Evolutionary conservation across 1,140 invertebrate genomes (phyloP), one percentile per base, ranked within the genome.

Genomic region (Vanessa tameamea): DNA sequence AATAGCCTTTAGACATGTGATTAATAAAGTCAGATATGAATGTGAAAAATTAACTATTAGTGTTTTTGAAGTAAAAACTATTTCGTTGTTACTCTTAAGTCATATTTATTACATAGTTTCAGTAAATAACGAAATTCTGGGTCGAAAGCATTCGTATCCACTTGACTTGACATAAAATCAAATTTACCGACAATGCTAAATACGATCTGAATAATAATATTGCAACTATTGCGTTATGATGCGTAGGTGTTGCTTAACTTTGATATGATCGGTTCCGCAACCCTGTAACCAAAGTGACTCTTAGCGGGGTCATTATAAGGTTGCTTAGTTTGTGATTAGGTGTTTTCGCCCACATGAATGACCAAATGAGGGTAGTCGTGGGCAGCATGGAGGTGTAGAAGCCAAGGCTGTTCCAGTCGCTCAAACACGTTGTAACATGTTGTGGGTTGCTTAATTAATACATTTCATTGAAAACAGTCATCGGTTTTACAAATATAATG

Each of bases 291-390:
- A 89, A 88, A 86, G 73, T 86, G 80, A 89, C 79, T 84, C 83
- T 90, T 86, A 89, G 79, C 78, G 72, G 83, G 85, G 85, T 87
- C 89, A 86, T 88, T 87, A 87, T 90, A 90, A 89, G 85, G 87
- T 88, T 91, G 86, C 82, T 90, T 85, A 85, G 85, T 13, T 76
- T 78, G 78, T 78, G 86, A 88, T 91, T 90, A 89, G 89, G 80
- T 78, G 78, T 84, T 80, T 82, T 84, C 84, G 85, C 90, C 90
- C 81, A 92, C 90, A 78, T 74, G 75, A 82, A 84, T 91, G 88
- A 91, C 91, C 91, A 92, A 92, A 91, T 91, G 89, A 89, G 89
- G 89, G 89, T 91, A 86, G 82, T 70, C 87, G 90, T 92, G 88
- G 89, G 91, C 73, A 87, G 91, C 80, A 78, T 83, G 90, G 88